Base-by-base conservation (phyloP, 2,113 vertebrate species). In the Myxocyprinus asiaticus region DNA sequence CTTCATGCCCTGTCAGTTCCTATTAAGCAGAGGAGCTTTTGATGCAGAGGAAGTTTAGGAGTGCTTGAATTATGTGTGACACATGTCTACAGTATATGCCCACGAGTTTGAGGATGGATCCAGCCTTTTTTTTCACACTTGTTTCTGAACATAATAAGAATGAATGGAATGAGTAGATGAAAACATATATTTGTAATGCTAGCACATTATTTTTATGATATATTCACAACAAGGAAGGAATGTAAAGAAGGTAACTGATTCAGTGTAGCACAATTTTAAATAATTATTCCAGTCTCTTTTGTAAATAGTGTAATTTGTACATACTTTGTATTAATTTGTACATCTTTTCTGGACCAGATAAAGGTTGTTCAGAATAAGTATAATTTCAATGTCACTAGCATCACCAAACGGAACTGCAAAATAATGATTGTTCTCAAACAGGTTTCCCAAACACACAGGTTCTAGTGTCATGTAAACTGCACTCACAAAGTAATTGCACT, bases 1-100 rank as follows among this genome's bases (percentile, higher is more conserved):
- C 70, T 84, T 81, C 70, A 66, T 65, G 69, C 58, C 59, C 7
- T 70, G 75, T 84, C 82, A 65, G 65, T 74, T 81, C 17, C 8
- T 44, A 81, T 84, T 51, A 78, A 56, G 44, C 69, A 58, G 67
- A 68, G 33, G 44, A 22, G 58, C 65, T 47, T 77, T 65, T 81
- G 75, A 81, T 81, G 75, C 53, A 48, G 22, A 33, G 22, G 22
- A 33, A 33, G 63, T 77, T 83, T 77, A 69, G 50, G 51, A 68
- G 45, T 42, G 61, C 17, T 8, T n/a, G 65, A 78, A 81, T 81
- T 78, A 81, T 81, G 69, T 59, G 74, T 84, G 63, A 68, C 63
- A 68, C 53, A 17, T 68, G 47, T 75, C 68, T 22, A 17, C 44
- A 3, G 15, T 65, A 65, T 14, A 65, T 72, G 6, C n/a, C 59